Base-by-base conservation (phyloP, 2,888 invertebrate species). In the Bombylius discolor region DNA sequence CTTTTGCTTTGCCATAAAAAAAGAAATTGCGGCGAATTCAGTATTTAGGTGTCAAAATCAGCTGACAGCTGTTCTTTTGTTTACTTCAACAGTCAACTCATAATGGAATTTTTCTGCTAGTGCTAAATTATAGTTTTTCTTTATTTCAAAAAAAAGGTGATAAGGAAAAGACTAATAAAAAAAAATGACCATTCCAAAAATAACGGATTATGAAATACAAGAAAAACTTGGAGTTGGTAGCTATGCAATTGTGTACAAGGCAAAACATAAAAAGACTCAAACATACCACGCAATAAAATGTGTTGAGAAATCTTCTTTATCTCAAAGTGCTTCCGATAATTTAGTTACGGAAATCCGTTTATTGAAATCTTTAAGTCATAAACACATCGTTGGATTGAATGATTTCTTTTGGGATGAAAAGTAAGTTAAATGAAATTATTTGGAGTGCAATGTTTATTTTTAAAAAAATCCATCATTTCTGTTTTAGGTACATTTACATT, bases 191-290 rank as follows among this genome's bases (percentile, higher is more conserved):
- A 63, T 72, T 60, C 72, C 72, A 49, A 67, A 64, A 32, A 77
- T 86, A 60, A 81, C 80, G 51, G 85, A 85, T 49, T 88, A 84
- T 66, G 79, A 84, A 23, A 77, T 88, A 51, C 78, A 84, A 5
- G 85, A 85, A 64, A 86, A 83, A 71, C 77, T 92, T 11, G 92
- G 92, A 1, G 79, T 81, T 23, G 92, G 92, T 4, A 88, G 87
- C 62, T 92, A 89, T 73, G 87, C 91, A 0, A 84, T 84, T 0
- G 92, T 93, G 0, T 90, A 85, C 69, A 89, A 89, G 74, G 90
- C 89, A 67, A 63, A 68, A 61, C 67, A 69, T 61, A 73, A 71
- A 57, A 81, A 79, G 45, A 78, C 77, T 3, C 76, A 81, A 44
- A 80, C 85, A 53, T 79, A 81, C 49, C 85, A 89, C 51, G 93